Conservation (phyloP, 2,113 vertebrate genomes). For the Plectropomus leopardus region DNA sequence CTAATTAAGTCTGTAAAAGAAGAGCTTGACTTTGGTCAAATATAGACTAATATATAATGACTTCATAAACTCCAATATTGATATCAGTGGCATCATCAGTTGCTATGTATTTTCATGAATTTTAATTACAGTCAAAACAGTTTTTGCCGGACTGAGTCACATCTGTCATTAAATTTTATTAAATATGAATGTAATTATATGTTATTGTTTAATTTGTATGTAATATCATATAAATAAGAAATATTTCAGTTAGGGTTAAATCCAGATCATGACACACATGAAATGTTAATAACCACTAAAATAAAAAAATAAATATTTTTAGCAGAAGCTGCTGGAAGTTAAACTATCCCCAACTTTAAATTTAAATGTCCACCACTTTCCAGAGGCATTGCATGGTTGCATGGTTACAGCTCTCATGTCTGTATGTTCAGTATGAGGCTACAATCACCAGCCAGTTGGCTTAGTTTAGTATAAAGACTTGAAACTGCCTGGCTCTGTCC, state of each 20-base stretch:
- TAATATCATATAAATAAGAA: neutral
- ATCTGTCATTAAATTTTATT: neutral
- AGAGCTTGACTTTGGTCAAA: neutral
- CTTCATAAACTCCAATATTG: neutral
- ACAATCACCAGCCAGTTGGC: neutral
- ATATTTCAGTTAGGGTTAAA: too few species aligned
- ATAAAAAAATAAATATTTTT: too few species aligned
- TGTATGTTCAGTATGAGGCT: neutral
- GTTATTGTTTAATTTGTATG: neutral
- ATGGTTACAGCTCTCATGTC: neutral
- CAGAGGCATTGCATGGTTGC: too few species aligned
- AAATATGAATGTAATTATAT: too few species aligned
- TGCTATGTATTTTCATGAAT: neutral
- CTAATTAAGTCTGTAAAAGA: neutral
- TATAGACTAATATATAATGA: neutral
- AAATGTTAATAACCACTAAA: too few species aligned
- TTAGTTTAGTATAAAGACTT: neutral
- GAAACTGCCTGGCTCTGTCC: neutral
- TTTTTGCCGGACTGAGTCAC: neutral
- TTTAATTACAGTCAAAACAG: neutral
- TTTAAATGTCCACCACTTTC: too few species aligned
- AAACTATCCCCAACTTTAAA: too few species aligned
- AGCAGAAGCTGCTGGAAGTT: too few species aligned
- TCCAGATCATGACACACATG: too few species aligned
- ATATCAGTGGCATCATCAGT: neutral